These are phyloP conservation scores for Drosophila glabriapex DNA, from an alignment of 2,888 invertebrate species.

Conservation along the genomic window DNA sequence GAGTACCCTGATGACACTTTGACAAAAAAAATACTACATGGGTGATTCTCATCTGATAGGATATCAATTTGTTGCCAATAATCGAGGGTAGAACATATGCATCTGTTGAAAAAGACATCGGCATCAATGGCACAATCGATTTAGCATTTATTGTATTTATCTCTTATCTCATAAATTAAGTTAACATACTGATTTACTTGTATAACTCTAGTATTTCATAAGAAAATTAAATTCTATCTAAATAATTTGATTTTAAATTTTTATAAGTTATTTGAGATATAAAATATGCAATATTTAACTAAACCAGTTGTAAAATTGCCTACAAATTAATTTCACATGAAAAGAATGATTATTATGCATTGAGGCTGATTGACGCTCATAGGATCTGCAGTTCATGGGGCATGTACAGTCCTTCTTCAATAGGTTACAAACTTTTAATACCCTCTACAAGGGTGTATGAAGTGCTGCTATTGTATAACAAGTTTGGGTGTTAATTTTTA, in stretches of 20 bases:
- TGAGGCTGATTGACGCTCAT: neutral
- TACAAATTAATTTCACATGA: neutral
- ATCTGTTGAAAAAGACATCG: neutral
- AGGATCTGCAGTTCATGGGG: neutral
- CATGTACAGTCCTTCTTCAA: neutral
- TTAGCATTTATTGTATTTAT: neutral
- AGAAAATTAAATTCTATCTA: neutral
- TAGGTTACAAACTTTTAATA: neutral
- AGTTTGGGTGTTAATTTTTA: conserved; percentile 58
- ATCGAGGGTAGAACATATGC: fast-evolving
- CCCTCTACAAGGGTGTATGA: neutral
- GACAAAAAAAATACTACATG: neutral
- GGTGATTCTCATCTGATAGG: neutral
- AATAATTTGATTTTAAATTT: neutral
- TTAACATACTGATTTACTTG: neutral
- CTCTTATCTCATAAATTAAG: neutral
- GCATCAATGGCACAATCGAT: neutral
- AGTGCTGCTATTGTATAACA: conserved; percentile 29
- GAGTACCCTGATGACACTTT: neutral
- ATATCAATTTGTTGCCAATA: neutral
- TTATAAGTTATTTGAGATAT: neutral
- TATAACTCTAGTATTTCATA: neutral
- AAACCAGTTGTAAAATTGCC: neutral
- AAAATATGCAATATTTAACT: neutral
- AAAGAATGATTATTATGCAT: neutral